These are phyloP conservation scores for Melieria omissa DNA, from an alignment of 2,888 invertebrate species.

Conservation along the genomic window DNA sequence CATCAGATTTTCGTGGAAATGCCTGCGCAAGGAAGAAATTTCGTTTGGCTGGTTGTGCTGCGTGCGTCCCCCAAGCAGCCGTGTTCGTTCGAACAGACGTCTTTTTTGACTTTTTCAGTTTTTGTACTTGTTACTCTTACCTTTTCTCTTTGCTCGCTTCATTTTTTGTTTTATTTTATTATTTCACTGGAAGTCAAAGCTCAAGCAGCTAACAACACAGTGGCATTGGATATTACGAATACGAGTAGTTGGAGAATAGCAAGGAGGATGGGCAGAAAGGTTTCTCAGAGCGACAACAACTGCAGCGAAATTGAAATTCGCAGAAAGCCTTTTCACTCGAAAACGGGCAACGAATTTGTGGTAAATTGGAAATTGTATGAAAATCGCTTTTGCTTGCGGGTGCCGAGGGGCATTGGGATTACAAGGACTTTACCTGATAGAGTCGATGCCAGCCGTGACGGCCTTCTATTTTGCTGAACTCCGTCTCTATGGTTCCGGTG, in stretches of 20 bases:
- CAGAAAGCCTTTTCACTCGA: not conserved
- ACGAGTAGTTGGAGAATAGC: not conserved
- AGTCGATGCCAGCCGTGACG: conserved; percentile 77
- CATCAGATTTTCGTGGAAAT: conserved; percentile 64
- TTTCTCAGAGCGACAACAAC: no score
- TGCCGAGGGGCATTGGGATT: not conserved
- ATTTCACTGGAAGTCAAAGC: no score
- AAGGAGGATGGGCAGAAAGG: not conserved
- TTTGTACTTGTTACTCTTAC: no score
- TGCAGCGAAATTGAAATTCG: not conserved
- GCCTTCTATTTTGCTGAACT: conserved; percentile 75
- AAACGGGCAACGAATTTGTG: not conserved
- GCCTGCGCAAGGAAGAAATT: conserved; percentile 54
- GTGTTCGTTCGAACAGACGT: not conserved
- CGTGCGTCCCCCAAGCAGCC: conserved; percentile 6
- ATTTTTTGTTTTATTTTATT: no score
- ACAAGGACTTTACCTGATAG: conserved; percentile 73
- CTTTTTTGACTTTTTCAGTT: no score
- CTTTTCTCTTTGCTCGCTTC: no score
- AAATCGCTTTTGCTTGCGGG: not conserved
- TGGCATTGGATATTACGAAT: no score
- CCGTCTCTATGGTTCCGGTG: conserved; percentile 71
- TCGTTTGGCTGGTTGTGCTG: conserved; percentile 21
- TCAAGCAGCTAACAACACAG: no score
- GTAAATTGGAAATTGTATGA: not conserved